A percentile compares a stretch with the other conserved stretches of the same genome.
phyloP scores from a whole-genome alignment of 2,888 invertebrate genomes.

The Carabus problematicus region DNA sequence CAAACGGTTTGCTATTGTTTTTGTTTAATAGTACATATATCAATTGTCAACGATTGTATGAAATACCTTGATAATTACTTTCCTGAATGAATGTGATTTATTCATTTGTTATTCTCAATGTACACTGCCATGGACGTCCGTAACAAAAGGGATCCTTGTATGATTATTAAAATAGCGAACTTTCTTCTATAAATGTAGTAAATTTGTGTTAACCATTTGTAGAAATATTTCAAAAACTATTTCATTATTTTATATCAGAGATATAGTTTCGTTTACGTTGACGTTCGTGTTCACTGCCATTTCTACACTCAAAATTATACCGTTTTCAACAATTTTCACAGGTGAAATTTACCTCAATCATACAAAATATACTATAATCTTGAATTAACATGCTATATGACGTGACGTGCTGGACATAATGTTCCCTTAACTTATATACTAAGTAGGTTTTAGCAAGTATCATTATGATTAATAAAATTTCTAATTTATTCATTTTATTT shows the following conservation, averaged over 20 bases:
- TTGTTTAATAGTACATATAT: conserved; percentile 42
- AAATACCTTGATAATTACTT: neutral
- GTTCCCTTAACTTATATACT: conserved; percentile 20
- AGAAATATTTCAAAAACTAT: too few species aligned
- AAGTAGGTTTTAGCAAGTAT: neutral
- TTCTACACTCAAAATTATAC: conserved; percentile 6
- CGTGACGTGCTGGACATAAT: neutral
- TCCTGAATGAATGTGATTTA: too few species aligned
- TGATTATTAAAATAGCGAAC: too few species aligned
- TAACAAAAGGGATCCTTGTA: too few species aligned
- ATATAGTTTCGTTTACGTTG: neutral
- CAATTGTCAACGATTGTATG: conserved; percentile 23
- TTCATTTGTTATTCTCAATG: too few species aligned
- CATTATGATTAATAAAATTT: conserved; percentile 8
- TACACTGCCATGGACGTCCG: conserved; percentile 12
- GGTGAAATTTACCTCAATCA: neutral
- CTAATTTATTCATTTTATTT: conserved; percentile 21
- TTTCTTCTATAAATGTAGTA: too few species aligned
- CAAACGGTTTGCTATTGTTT: conserved; percentile 28
- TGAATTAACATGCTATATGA: too few species aligned
- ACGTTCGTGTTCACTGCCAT: conserved; percentile 30
- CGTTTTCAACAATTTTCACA: neutral
- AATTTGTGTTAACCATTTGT: too few species aligned
- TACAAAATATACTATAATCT: too few species aligned
- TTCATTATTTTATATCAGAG: neutral